Evolutionary conservation across 30 jellyfish, hydroid and myxozoan genomes (phyloP).

Genomic region (Nemopilema nomurai): DNA sequence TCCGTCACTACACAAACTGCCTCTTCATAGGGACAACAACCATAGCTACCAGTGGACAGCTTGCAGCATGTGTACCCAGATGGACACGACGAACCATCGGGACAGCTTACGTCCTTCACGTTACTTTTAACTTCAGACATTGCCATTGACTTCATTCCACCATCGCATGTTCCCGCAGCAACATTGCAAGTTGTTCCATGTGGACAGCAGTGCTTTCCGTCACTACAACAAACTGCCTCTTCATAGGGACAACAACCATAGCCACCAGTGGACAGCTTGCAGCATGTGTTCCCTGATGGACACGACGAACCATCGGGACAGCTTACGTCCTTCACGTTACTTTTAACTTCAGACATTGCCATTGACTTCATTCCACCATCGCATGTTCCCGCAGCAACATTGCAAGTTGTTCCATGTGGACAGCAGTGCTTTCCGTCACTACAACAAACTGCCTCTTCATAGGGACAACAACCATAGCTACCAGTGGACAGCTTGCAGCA

Average conservation of each 20-base stretch:
- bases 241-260: conserved; percentile 86
- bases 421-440: conserved; percentile 35
- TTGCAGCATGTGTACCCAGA: conserved; percentile 75
- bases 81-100: conserved; percentile 61
- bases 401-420: conserved; percentile 8
- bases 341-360: background rate
- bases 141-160: background rate
- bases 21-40: conserved; percentile 80
- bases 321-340: background rate
- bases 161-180: conserved; percentile 2
- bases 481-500: conserved; percentile 73
- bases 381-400: background rate
- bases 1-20: conserved; percentile 76
- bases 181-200: conserved; percentile 58
- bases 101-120: conserved; percentile 28
- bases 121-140: background rate
- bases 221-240: conserved; percentile 80
- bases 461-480: conserved; percentile 77
- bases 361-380: conserved; percentile 1
- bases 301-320: conserved; percentile 68
- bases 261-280: conserved; percentile 54
- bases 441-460: conserved; percentile 45
- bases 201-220: conserved; percentile 74
- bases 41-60: conserved; percentile 59
- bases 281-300: conserved; percentile 73